Base-by-base conservation (phyloP, 2,797 vertebrate genomes). In the Poecilia wingei region DNA sequence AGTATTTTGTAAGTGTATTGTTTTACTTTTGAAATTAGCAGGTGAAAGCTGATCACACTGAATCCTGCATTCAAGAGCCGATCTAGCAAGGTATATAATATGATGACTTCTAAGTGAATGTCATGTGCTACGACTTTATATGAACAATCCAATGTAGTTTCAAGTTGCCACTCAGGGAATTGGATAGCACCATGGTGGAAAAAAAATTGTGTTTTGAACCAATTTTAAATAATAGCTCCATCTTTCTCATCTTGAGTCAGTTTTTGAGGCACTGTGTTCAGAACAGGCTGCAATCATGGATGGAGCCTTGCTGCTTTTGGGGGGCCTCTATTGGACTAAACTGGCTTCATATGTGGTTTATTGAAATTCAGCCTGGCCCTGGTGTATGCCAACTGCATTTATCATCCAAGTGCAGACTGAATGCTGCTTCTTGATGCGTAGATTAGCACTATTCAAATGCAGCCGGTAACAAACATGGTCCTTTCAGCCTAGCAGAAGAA, bases 181-280 rank as follows among this genome's bases (percentile, higher is more conserved):
- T 91, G 83, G 88, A 82, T 91, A 87, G 83, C 73, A 61, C 89
- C 81, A 76, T 75, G 59, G 81, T 51, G 84, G 81, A 87, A 90
- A 90, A 43, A 77, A 70, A 84, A 81, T 80, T 85, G 76, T 91
- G 87, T 89, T 68, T 77, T 80, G 83, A n/a, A 55, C 69, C 77
- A 14, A 87, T 92, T 94, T 91, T 91, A 82, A 89, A 94, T 95
- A 93, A 95, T 90, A 82, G 90, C 76, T 51, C 85, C 87, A 94
- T 94, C 90, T 82, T 75, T 78, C 84, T 84, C 86, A 91, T 94
- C 85, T 89, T 10, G 0, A 81, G 69, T 83, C 78, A 79, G 69
- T 79, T 81, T 76, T 76, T 78, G 57, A 80, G 77, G 51, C 18
- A 1, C 64, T 13, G 79, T 22, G 31, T 72, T 77, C 55, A 28